Conservation (phyloP, 2,797 vertebrate species). For the Geotrypetes seraphini region DNA sequence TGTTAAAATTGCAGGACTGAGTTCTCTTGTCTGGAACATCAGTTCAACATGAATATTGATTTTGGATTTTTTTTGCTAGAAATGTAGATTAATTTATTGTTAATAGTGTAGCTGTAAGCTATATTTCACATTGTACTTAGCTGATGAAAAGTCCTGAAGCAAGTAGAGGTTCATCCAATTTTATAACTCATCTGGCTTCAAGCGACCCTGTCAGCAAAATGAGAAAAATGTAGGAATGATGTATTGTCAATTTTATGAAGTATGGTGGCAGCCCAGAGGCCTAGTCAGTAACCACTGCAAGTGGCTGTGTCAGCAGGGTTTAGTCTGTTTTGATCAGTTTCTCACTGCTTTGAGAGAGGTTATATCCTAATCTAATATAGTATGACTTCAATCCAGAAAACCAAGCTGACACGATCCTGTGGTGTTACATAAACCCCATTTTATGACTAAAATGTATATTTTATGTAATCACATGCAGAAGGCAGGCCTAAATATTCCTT, state of each 20-base stretch:
- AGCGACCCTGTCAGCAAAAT: conserved; percentile 37
- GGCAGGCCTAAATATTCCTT: too few relatives aligned
- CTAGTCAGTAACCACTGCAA: conserved; percentile 3
- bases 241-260: conserved; percentile 17
- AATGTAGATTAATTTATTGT: too few relatives aligned
- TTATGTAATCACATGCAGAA: too few relatives aligned
- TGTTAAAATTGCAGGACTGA: too few relatives aligned
- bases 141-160: conserved; percentile 5
- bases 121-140: too few relatives aligned
- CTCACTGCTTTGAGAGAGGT: background rate
- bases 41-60: too few relatives aligned
- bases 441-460: too few relatives aligned
- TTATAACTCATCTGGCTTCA: conserved; percentile 9
- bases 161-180: conserved; percentile 7
- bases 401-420: background rate
- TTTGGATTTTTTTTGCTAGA: too few relatives aligned
- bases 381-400: background rate
- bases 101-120: too few relatives aligned
- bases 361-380: background rate
- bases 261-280: conserved; percentile 23
- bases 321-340: background rate
- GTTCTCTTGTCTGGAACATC: too few relatives aligned
- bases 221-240: conserved; percentile 17
- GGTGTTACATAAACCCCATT: too few relatives aligned
- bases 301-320: conserved; percentile 36